Evolutionary conservation across 1,140 invertebrate genomes (phyloP).

Genomic region (Drosophila ironensis): DNA sequence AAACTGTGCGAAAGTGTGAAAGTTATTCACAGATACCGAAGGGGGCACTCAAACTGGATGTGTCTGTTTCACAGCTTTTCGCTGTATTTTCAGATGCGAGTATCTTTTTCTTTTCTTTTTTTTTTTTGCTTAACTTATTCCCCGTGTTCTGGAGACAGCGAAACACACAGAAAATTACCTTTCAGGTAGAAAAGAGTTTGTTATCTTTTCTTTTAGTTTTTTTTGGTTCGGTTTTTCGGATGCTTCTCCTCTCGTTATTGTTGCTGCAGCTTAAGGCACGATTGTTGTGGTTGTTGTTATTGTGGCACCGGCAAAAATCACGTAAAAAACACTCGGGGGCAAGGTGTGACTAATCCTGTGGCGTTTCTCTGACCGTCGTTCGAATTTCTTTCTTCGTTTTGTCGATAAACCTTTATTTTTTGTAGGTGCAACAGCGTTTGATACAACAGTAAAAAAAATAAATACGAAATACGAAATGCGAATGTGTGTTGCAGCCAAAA

Average conservation of each 20-base stretch:
- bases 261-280: too few species aligned
- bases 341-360: conserved; percentile 63
- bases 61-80: conserved; percentile 10
- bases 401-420: neutral
- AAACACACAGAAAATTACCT: conserved; percentile 34
- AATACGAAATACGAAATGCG: too few species aligned
- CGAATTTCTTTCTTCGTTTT: neutral
- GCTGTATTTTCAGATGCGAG: neutral
- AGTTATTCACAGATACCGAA: conserved; percentile 26
- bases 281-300: conserved; percentile 6
- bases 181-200: conserved; percentile 26
- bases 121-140: neutral
- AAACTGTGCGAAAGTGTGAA: conserved; percentile 54
- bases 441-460: conserved; percentile 33
- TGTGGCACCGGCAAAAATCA: conserved; percentile 48
- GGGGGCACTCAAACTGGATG: neutral
- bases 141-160: conserved; percentile 6
- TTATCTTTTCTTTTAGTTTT: neutral
- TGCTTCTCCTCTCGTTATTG: neutral
- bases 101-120: neutral
- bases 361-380: conserved; percentile 19
- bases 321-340: conserved; percentile 33
- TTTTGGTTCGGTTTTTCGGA: conserved; percentile 1
- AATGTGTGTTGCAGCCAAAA: conserved; percentile 20
- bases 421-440: neutral